A percentile compares a stretch with the other conserved stretches of the same genome.
phyloP scores from a whole-genome alignment of 2,113 vertebrate genomes.

The Rhabdornis inornatus region DNA sequence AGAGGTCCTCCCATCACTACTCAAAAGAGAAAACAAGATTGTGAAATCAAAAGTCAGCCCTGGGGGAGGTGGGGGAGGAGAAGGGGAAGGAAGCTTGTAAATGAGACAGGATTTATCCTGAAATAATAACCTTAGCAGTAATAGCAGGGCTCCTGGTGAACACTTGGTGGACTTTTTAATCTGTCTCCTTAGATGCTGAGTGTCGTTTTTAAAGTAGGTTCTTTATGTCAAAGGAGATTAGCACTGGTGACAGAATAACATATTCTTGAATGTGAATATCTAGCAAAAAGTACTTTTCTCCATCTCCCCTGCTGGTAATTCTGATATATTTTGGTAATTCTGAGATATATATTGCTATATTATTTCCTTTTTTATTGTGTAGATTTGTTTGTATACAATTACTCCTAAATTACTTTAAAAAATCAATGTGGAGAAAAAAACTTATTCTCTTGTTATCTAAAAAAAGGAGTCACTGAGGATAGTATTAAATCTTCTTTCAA shows the following conservation, averaged over 20 bases:
- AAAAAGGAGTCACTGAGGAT: background rate
- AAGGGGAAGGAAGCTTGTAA: background rate
- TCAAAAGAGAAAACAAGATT: background rate
- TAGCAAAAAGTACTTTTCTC: background rate
- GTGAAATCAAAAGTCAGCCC: constrained; percentile 26
- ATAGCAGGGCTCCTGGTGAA: background rate
- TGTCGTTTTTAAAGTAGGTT: background rate
- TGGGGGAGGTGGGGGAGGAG: background rate
- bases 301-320: background rate
- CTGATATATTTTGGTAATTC: background rate
- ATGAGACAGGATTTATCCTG: background rate
- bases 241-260: background rate
- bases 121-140: background rate
- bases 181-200: background rate
- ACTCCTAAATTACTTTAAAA: background rate
- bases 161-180: background rate
- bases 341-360: background rate
- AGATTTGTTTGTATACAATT: background rate
- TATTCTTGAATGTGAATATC: background rate
- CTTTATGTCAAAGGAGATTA: background rate
- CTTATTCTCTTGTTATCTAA: background rate
- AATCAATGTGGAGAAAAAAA: background rate
- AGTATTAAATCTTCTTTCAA: background rate
- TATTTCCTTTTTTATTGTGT: background rate
- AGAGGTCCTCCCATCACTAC: background rate